Conservation (phyloP, 2,113 vertebrate species). For the Lonchura striata region DNA sequence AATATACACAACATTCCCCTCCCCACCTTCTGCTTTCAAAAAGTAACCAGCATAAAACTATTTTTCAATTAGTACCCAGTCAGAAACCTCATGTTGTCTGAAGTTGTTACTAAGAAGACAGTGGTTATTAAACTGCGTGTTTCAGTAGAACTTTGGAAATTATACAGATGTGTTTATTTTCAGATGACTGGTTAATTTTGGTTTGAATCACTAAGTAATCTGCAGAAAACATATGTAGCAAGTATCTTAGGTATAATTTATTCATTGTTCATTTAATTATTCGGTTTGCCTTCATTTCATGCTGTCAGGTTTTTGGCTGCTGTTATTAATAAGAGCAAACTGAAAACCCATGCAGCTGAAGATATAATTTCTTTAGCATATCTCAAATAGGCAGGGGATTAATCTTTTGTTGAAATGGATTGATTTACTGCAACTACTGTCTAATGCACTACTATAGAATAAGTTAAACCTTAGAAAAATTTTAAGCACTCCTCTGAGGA, state of each 20-base stretch:
- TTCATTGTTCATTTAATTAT: conserved; percentile 24
- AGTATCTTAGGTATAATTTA: not conserved
- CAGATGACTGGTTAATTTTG: conserved; percentile 33
- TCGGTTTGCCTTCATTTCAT: not conserved
- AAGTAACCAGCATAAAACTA: not conserved
- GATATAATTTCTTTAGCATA: not conserved
- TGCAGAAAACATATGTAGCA: not conserved
- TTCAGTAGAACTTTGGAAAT: not conserved
- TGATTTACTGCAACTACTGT: not conserved
- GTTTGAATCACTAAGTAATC: conserved; percentile 6
- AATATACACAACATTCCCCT: not conserved
- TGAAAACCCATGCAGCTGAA: not conserved
- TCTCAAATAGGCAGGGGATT: not conserved
- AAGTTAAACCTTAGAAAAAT: not conserved
- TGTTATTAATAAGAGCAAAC: not conserved
- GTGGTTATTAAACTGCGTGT: not conserved
- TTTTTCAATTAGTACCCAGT: not conserved
- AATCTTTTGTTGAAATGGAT: not conserved
- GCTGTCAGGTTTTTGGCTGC: not conserved
- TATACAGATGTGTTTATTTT: not conserved
- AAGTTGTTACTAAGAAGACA: not conserved
- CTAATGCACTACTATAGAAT: not conserved
- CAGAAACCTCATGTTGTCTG: not conserved
- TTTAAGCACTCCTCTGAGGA: not conserved
- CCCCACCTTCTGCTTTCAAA: not conserved